Evolutionary conservation across 2,113 vertebrate species (phyloP), one percentile per base, ranked within the genome.

Genomic region (Sturnus vulgaris): DNA sequence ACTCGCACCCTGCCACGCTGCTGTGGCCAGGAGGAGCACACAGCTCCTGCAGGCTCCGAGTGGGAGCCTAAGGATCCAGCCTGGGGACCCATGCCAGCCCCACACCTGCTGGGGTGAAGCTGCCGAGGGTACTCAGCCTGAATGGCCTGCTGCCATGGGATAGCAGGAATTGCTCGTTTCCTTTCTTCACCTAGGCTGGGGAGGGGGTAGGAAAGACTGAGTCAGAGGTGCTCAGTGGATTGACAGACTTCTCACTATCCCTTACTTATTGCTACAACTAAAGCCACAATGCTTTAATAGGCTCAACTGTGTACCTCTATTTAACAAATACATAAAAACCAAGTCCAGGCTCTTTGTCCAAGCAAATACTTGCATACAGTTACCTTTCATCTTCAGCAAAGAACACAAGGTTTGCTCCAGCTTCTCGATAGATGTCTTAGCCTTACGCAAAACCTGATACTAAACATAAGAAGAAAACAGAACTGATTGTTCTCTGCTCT

Each of bases 381-480:
- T 97, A 98, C 98, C 98, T 98, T 98, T 98, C 96, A 98, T 96
- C 90, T 97, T 98, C 94, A 98, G 97, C 93, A 98, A 91, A 82
- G 90, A 97, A 82, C 96, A 97, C 95, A 99, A 93, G 64, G 95
- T 97, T 94, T 96, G 93, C 87, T 99, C 98, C 96, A 98, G 96
- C 85, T 98, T 97, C 90, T 96, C 96, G 69, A 99, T 98, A 83
- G 97, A 97, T 82, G 77, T 97, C 97, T 98, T 98, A 50, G 98
- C 96, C 77, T 97, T 98, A 88, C 92, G 97, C 93, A 99, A 95
- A 93, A 98, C 97, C 96, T 98, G 98, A 97, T 98, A 98, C 98
- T 99, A 96, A 95, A 96, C 73, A 97, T 57, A 96, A 96, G 96
- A 96, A 97, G 60, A 94, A 60, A 75, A 89, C 79, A 95, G 80